These are phyloP conservation scores for Drosophila malerkotliana DNA, from an alignment of 1,140 invertebrate genomes.

Conservation along the genomic window DNA sequence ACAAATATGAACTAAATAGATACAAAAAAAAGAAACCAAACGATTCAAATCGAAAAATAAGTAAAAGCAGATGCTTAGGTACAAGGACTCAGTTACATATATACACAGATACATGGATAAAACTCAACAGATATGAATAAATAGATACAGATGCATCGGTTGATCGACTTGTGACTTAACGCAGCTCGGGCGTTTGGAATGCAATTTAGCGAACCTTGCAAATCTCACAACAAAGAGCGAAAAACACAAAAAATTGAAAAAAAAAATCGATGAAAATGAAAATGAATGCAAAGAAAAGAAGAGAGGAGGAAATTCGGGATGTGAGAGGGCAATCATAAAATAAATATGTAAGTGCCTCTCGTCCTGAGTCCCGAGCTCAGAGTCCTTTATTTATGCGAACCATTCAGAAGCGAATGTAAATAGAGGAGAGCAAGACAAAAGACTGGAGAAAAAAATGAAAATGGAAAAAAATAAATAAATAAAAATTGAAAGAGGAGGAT, in stretches of 20 bases:
- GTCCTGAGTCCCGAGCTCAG: slow-evolving; percentile 23
- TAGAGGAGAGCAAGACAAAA: slow-evolving; percentile 23
- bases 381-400: slow-evolving; percentile 22
- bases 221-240: slow-evolving; percentile 10
- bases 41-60: no score
- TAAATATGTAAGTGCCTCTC: slow-evolving; percentile 47
- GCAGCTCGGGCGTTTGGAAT: slow-evolving; percentile 56
- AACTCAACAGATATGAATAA: not conserved
- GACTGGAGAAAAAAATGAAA: not conserved
- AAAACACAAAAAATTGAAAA: not conserved
- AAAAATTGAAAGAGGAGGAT: not conserved
- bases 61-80: no score
- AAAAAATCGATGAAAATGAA: not conserved
- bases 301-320: slow-evolving; percentile 20
- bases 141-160: slow-evolving; percentile 35
- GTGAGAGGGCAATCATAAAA: slow-evolving; percentile 46
- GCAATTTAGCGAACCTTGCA: slow-evolving; percentile 62
- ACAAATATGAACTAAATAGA: no score
- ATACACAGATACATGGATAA: no score
- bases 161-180: slow-evolving; percentile 76
- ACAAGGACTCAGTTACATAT: no score
- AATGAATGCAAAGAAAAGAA: not conserved
- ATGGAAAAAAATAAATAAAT: slow-evolving; percentile 7
- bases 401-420: slow-evolving; percentile 25
- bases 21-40: no score